Conservation (phyloP, 2,113 vertebrate species). For the Mionectes macconnelli region DNA sequence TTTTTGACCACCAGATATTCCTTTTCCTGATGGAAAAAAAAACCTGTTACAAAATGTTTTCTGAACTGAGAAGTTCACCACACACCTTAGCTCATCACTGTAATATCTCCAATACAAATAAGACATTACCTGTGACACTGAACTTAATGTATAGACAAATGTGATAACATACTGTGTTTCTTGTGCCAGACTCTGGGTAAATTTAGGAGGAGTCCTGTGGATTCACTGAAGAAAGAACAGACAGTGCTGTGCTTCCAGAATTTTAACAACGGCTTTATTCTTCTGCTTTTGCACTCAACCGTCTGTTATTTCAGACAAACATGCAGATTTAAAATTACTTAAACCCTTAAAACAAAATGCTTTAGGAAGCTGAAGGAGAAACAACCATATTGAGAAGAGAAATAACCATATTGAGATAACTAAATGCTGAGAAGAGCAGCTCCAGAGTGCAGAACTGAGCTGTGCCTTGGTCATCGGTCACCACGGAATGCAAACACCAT, state of each 20-base stretch:
- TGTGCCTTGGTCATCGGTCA: not conserved
- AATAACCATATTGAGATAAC: constrained; percentile 1
- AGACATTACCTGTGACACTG: constrained; percentile 52
- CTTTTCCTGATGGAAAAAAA: not conserved
- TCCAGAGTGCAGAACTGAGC: not conserved
- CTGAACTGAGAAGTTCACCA: not conserved
- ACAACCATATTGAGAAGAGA: not conserved
- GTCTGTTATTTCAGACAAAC: constrained; percentile 23
- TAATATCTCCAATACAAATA: constrained; percentile 62
- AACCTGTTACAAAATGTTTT: not conserved
- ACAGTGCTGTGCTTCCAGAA: constrained; percentile 48
- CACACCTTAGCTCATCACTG: constrained; percentile 32
- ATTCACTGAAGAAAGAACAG: constrained; percentile 61
- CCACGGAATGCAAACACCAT: not conserved
- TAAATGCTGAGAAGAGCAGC: not conserved
- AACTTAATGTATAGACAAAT: constrained; percentile 52
- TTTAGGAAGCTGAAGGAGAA: not conserved
- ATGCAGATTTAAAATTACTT: constrained; percentile 11
- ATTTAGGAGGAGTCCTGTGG: constrained; percentile 49
- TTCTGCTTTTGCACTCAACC: constrained; percentile 39
- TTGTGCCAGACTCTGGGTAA: not conserved
- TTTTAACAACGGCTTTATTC: constrained; percentile 67
- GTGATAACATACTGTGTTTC: not conserved
- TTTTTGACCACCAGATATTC: not conserved
- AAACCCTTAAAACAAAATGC: constrained; percentile 11